These are phyloP conservation scores for Dipus sagitta DNA, from an alignment of 2,797 vertebrate genomes.

Conservation along the genomic window DNA sequence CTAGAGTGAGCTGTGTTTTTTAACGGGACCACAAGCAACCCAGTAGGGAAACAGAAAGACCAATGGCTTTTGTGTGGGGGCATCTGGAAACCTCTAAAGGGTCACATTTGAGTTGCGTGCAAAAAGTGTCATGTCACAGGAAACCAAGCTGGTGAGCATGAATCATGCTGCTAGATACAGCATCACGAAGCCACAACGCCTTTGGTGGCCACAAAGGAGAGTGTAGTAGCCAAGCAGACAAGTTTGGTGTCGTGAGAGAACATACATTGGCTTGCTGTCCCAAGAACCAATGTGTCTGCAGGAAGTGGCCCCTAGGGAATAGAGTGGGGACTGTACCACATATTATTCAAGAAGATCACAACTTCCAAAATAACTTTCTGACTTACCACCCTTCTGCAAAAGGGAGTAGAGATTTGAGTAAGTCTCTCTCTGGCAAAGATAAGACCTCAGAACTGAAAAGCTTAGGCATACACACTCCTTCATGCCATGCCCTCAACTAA, in stretches of 20 bases:
- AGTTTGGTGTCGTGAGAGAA: not conserved
- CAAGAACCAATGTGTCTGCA: not conserved
- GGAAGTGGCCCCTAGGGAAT: not conserved
- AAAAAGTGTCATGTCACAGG: not conserved
- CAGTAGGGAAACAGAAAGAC: not conserved
- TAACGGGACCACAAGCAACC: not conserved
- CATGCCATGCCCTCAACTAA: not conserved
- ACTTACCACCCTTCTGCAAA: not conserved
- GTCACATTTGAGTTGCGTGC: not conserved
- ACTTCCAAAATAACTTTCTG: not conserved
- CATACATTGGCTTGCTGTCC: not conserved
- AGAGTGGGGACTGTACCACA: rapidly evolving
- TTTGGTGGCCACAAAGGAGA: not conserved
- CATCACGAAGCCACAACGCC: not conserved
- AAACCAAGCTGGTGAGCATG: not conserved
- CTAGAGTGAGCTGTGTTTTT: not conserved
- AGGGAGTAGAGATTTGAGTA: not conserved
- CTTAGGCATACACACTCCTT: not conserved
- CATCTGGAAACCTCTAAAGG: not conserved
- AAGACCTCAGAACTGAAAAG: not conserved
- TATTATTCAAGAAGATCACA: not conserved
- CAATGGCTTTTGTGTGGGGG: not conserved
- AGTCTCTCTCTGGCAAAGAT: not conserved
- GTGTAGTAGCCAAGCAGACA: not conserved
- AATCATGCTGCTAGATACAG: not conserved